Evolutionary conservation across 2,797 vertebrate species (phyloP).

Genomic region (Melanotaenia maccullochi): DNA sequence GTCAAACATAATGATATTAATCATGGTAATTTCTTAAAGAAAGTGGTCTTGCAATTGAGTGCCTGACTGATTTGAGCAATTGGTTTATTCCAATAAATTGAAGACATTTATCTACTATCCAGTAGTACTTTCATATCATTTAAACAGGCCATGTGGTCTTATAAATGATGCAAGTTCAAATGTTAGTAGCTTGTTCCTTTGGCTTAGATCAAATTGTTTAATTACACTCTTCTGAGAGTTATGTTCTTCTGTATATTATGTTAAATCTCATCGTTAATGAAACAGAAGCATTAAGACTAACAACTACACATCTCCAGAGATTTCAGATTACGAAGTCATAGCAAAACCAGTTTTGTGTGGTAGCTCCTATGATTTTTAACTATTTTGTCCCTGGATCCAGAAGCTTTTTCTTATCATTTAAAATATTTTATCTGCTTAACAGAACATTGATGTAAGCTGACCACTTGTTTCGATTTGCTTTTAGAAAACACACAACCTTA

Average conservation of each 20-base stretch:
- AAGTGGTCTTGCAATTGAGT: neutral
- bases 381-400: neutral
- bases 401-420: neutral
- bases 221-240: neutral
- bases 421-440: constrained; percentile 4
- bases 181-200: constrained; percentile 8
- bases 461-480: neutral
- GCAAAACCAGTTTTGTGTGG: neutral
- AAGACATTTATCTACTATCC: neutral
- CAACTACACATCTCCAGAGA: neutral
- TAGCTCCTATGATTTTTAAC: neutral
- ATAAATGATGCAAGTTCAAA: constrained; percentile 18
- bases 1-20: neutral
- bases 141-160: constrained; percentile 11
- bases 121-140: constrained; percentile 27
- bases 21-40: neutral
- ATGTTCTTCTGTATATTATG: neutral
- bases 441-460: neutral
- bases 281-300: neutral
- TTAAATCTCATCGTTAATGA: neutral
- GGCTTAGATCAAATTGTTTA: constrained; percentile 1
- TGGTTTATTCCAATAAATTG: neutral
- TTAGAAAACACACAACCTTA: neutral
- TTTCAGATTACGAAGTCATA: neutral
- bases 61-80: neutral